Conservation (phyloP, 2,888 invertebrate genomes). For the Mycogona germanica region DNA sequence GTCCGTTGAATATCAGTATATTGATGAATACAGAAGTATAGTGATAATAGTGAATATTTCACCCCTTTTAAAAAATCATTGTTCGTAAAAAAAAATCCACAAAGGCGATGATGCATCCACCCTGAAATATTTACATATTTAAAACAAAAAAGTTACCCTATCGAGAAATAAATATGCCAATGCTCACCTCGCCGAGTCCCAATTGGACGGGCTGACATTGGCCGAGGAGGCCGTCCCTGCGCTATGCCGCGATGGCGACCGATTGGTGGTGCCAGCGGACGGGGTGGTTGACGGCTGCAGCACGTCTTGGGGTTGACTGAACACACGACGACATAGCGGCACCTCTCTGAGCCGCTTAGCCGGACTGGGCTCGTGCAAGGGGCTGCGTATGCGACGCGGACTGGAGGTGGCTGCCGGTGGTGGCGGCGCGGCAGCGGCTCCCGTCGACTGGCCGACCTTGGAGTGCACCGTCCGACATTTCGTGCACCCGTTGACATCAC, state of each 20-base stretch:
- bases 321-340: not conserved
- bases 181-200: slow-evolving; percentile 8
- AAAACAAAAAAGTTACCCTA: too few relatives aligned
- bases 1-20: too few relatives aligned
- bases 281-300: not conserved
- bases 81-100: too few relatives aligned
- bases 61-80: too few relatives aligned
- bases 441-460: not conserved
- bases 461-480: too few relatives aligned
- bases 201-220: slow-evolving; percentile 7
- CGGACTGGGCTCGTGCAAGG: not conserved
- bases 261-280: too few relatives aligned
- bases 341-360: not conserved
- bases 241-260: not conserved
- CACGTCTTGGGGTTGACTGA: not conserved
- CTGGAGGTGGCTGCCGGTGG: too few relatives aligned
- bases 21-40: too few relatives aligned
- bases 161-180: not conserved
- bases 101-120: too few relatives aligned
- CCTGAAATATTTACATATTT: too few relatives aligned
- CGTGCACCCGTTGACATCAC: too few relatives aligned
- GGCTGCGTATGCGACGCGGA: not conserved
- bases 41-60: too few relatives aligned
- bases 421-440: not conserved
- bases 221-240: not conserved